Conservation (phyloP, 2,113 vertebrate species). For the Lutjanus erythropterus region DNA sequence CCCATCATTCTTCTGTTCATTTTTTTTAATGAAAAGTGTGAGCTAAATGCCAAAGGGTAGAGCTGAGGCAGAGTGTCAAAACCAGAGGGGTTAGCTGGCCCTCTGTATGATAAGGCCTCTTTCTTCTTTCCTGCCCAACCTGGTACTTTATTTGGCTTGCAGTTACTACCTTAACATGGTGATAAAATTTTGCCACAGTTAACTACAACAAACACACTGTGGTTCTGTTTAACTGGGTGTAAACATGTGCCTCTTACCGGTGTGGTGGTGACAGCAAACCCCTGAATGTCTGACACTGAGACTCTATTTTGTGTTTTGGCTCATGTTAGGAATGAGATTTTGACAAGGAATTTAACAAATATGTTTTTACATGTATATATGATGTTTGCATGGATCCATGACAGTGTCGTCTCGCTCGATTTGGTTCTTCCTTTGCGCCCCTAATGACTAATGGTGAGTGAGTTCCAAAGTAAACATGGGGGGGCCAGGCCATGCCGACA, state of each 20-base stretch:
- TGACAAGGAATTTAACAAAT: constrained; percentile 29
- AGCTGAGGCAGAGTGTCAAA: constrained; percentile 18
- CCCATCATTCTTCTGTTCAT: constrained; percentile 41
- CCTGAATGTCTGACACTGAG: constrained; percentile 39
- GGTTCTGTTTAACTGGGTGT: constrained; percentile 49
- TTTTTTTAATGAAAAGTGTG: constrained; percentile 42
- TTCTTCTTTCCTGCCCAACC: constrained; percentile 37
- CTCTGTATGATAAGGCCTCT: constrained; percentile 43
- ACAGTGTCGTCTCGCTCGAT: constrained; percentile 54
- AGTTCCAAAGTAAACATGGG: constrained; percentile 85
- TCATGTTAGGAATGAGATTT: constrained; percentile 44
- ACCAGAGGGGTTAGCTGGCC: constrained; percentile 31
- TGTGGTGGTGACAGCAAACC: constrained; percentile 28
- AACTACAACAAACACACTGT: constrained; percentile 30
- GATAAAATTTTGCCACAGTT: constrained; percentile 50
- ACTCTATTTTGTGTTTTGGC: constrained; percentile 37
- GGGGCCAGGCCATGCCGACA: constrained; percentile 52
- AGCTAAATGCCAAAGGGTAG: constrained; percentile 29
- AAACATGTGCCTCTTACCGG: constrained; percentile 17
- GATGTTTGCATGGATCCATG: constrained; percentile 72
- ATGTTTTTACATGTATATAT: constrained; percentile 36
- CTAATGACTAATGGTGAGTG: constrained; percentile 80
- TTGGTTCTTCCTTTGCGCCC: constrained; percentile 49
- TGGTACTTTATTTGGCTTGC: constrained; percentile 54
- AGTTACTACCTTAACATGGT: constrained; percentile 31